phyloP scores from a whole-genome alignment of 1,140 invertebrate genomes.

The Drosophila dunni region DNA sequence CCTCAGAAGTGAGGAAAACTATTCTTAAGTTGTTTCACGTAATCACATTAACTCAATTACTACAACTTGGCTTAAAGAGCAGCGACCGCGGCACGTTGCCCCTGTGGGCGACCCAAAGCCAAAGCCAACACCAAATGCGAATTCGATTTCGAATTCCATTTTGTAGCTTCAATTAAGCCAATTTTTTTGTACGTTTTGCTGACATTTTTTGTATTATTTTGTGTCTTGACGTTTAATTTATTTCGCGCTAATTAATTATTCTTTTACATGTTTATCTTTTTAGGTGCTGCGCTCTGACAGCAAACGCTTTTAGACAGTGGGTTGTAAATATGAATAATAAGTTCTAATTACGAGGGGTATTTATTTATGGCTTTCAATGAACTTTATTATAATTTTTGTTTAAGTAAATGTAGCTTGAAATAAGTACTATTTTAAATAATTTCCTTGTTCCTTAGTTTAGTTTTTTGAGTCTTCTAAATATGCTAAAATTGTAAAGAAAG shows the following conservation, averaged over 20 bases:
- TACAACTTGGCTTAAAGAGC: constrained; percentile 23
- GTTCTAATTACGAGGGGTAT: constrained; percentile 1
- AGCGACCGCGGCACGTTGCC: constrained; percentile 39
- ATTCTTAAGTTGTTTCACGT: constrained; percentile 63
- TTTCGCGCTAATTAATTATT: constrained; percentile 72
- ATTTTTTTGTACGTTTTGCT: constrained; percentile 50
- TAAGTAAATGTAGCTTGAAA: too few species aligned
- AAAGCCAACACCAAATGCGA: constrained; percentile 5
- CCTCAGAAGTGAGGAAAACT: too few species aligned
- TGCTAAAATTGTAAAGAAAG: too few species aligned
- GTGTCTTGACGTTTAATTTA: constrained; percentile 50
- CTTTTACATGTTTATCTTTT: constrained; percentile 21
- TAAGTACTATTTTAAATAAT: too few species aligned
- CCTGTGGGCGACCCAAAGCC: constrained; percentile 34
- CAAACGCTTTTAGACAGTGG: constrained; percentile 13
- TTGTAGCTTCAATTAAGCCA: constrained; percentile 53
- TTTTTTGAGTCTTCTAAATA: too few species aligned
- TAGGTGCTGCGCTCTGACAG: constrained; percentile 36
- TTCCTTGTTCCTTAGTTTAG: too few species aligned
- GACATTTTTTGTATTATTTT: constrained; percentile 59
- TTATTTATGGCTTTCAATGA: background rate
- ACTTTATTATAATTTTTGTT: background rate
- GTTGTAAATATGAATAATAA: constrained; percentile 34
- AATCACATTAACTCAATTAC: constrained; percentile 66
- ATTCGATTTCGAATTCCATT: constrained; percentile 7